Conservation (phyloP, 2,113 vertebrate genomes). For the Phainopepla nitens region DNA sequence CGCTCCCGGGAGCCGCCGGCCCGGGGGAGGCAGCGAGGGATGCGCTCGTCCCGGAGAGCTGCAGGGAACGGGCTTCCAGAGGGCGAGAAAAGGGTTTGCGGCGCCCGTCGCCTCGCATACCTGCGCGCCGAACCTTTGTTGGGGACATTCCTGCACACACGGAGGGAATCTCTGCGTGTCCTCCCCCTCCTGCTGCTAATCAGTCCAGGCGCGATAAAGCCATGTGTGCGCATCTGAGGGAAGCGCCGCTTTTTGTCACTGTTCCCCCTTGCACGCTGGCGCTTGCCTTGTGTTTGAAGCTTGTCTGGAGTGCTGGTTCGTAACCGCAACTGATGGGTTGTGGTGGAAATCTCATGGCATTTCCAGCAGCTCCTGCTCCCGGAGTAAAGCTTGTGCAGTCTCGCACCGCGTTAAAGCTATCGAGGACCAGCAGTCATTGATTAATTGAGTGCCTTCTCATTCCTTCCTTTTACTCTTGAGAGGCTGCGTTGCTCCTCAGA, state of each 20-base stretch:
- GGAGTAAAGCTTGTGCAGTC: neutral
- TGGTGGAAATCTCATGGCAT: neutral
- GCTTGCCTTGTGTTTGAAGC: fast-evolving
- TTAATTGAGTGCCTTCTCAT: neutral
- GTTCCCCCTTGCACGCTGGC: neutral
- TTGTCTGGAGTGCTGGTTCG: neutral
- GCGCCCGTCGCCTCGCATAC: neutral
- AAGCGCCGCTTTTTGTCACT: neutral
- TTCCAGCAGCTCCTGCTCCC: neutral
- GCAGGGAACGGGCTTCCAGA: fast-evolving
- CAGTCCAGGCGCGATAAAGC: neutral
- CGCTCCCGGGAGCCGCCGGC: neutral
- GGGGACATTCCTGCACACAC: neutral
- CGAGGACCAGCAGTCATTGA: neutral
- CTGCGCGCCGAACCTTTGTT: neutral
- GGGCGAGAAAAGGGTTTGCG: fast-evolving
- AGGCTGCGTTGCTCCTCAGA: fast-evolving
- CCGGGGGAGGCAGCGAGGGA: neutral
- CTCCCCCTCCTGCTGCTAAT: neutral
- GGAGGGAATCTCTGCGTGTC: fast-evolving
- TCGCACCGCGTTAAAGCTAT: fast-evolving
- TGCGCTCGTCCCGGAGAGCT: neutral
- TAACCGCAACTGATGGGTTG: fast-evolving
- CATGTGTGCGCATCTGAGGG: neutral
- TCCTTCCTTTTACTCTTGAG: neutral